phyloP scores from a whole-genome alignment of 1,140 invertebrate species.

The Leptinotarsa undecemlineata region DNA sequence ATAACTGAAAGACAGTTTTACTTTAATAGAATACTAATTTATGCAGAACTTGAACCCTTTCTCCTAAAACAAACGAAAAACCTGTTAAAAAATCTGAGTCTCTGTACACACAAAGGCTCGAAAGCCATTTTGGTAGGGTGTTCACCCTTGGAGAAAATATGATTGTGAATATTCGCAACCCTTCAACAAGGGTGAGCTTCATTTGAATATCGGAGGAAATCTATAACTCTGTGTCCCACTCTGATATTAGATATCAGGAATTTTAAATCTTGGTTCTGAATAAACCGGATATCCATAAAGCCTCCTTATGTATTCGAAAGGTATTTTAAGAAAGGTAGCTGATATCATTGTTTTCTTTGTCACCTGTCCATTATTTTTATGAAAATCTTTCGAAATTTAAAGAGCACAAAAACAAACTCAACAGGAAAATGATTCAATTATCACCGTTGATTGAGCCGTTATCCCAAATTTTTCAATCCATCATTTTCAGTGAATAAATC shows the following conservation, averaged over 20 bases:
- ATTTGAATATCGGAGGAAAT: slow-evolving; percentile 46
- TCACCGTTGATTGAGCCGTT: too few species aligned
- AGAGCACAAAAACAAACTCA: too few species aligned
- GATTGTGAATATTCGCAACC: slow-evolving; percentile 48
- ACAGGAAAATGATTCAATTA: too few species aligned
- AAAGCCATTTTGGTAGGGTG: slow-evolving; percentile 40
- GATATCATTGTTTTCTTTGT: not conserved
- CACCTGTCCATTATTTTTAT: too few species aligned
- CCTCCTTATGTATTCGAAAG: not conserved
- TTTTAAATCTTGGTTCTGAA: slow-evolving; percentile 5
- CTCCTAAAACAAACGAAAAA: slow-evolving; percentile 39
- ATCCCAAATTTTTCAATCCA: too few species aligned
- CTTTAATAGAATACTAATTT: slow-evolving; percentile 34
- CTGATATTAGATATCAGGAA: slow-evolving; percentile 44
- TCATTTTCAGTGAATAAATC: too few species aligned
- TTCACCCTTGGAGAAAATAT: slow-evolving; percentile 49
- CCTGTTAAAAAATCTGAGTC: slow-evolving; percentile 41
- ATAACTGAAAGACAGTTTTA: slow-evolving; percentile 12
- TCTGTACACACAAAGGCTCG: slow-evolving; percentile 39
- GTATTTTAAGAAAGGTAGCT: too few species aligned
- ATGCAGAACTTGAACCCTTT: slow-evolving; percentile 31
- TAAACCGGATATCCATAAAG: not conserved
- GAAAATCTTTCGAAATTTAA: too few species aligned
- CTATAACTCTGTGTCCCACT: slow-evolving; percentile 41
- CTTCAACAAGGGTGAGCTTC: slow-evolving; percentile 44